phyloP scores from a whole-genome alignment of 2,888 invertebrate genomes.

The Clostera curtula region DNA sequence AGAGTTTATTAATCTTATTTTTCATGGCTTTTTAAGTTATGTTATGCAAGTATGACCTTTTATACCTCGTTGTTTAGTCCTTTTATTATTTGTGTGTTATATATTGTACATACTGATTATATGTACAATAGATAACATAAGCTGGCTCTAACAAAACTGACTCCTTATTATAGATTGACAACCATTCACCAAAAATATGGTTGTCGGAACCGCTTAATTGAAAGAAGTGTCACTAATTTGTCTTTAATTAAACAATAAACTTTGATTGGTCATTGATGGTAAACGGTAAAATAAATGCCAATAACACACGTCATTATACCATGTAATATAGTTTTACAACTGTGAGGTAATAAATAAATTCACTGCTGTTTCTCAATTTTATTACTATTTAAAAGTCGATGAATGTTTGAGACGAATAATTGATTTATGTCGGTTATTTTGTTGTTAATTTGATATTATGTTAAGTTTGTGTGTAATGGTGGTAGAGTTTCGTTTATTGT shows the following conservation, averaged over 20 bases:
- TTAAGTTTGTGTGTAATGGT: constrained; percentile 22
- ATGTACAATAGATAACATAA: too few species aligned
- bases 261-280: constrained; percentile 60
- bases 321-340: constrained; percentile 73
- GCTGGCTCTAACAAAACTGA: too few species aligned
- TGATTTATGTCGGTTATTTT: constrained; percentile 68
- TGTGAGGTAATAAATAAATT: constrained; percentile 71
- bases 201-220: neutral
- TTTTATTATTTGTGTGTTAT: too few species aligned
- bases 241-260: constrained; percentile 62
- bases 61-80: too few species aligned
- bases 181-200: too few species aligned
- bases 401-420: constrained; percentile 68
- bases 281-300: constrained; percentile 67
- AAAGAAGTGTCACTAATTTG: constrained; percentile 43
- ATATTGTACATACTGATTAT: too few species aligned
- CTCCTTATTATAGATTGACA: too few species aligned
- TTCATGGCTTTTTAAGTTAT: too few species aligned
- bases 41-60: too few species aligned
- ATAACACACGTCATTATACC: constrained; percentile 70
- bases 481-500: constrained; percentile 11
- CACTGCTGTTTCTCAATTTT: constrained; percentile 72
- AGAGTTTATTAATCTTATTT: too few species aligned
- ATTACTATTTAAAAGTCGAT: constrained; percentile 73
- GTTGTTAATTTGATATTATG: constrained; percentile 57